Conservation (phyloP, 2,797 vertebrate genomes). For the Momotus momota region DNA sequence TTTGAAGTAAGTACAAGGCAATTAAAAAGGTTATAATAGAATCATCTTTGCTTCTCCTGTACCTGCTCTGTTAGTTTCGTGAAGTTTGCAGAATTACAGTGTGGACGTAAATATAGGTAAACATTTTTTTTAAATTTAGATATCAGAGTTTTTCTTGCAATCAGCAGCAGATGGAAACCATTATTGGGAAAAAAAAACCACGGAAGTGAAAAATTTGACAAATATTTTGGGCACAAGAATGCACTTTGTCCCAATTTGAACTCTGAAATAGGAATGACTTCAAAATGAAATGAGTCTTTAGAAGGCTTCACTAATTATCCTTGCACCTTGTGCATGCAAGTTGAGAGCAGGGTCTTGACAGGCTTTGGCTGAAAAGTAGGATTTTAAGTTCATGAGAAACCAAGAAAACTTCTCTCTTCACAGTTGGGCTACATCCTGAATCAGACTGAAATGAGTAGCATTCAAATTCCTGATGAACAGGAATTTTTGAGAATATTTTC, state of each 20-base stretch:
- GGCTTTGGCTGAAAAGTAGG: conserved; percentile 1
- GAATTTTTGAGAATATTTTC: conserved; percentile 8
- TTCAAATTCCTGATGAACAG: neutral
- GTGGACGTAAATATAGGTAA: neutral
- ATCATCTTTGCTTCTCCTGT: neutral
- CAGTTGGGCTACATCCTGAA: neutral
- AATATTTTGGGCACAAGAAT: neutral
- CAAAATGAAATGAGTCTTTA: neutral
- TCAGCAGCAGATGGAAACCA: neutral
- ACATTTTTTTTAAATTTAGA: neutral
- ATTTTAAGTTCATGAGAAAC: neutral
- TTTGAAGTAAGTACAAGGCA: neutral
- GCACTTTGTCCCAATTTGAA: neutral
- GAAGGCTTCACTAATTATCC: neutral
- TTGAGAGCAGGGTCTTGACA: neutral
- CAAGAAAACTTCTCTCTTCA: neutral
- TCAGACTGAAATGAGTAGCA: neutral
- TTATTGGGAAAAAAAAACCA: neutral
- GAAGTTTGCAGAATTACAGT: neutral
- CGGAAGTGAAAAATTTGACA: neutral
- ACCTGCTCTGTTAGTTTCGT: neutral
- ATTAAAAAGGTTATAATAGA: neutral
- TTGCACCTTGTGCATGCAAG: neutral
- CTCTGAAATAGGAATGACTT: neutral
- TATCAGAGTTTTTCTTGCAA: neutral